Percentiles rank a stretch among this genome's conserved stretches.
Conservation (phyloP, 2,888 invertebrate species). For the Dryobota labecula region DNA sequence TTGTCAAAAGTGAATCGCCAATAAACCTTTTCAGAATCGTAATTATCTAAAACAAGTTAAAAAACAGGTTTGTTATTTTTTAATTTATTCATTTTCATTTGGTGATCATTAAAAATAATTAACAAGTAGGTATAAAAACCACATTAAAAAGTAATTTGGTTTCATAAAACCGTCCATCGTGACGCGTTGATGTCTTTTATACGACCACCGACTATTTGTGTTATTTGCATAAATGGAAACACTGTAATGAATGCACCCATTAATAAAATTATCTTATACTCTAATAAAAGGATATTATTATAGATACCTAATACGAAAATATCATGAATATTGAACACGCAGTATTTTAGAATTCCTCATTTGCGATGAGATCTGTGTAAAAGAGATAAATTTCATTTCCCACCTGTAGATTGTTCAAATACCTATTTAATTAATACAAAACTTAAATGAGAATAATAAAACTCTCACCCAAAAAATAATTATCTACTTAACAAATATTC, state of each 20-base stretch:
- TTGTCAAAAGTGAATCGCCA: background rate
- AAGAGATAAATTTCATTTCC: background rate
- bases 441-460: too few species aligned
- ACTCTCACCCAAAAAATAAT: too few species aligned
- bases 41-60: background rate
- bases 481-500: background rate
- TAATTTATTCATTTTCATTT: slow-evolving; percentile 25
- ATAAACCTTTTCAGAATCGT: slow-evolving; percentile 11
- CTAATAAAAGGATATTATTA: background rate
- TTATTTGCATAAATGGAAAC: slow-evolving; percentile 28
- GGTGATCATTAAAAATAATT: slow-evolving; percentile 12
- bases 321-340: background rate
- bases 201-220: slow-evolving; percentile 8
- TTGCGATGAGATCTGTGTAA: background rate
- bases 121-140: background rate
- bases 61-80: slow-evolving; percentile 21
- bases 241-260: slow-evolving; percentile 7
- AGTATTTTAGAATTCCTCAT: background rate
- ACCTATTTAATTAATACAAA: background rate
- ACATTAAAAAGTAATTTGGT: background rate
- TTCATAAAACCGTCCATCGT: background rate
- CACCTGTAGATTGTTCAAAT: slow-evolving; percentile 22
- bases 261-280: background rate
- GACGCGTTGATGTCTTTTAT: slow-evolving; percentile 81
- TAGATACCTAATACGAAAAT: background rate